phyloP scores from a whole-genome alignment of 1,140 invertebrate genomes.

The Drosophila eugracilis region DNA sequence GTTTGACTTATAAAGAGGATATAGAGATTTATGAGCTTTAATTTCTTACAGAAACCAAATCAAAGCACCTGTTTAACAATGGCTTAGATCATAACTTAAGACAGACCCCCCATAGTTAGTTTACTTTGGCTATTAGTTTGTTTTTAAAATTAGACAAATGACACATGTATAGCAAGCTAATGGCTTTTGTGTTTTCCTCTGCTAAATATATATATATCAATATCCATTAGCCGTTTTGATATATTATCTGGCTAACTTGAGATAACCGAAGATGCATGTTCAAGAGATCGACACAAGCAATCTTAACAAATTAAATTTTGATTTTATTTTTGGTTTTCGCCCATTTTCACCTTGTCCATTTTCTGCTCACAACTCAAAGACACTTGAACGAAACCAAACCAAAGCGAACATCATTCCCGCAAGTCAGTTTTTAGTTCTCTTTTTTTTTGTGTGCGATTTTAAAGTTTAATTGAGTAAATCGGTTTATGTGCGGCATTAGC shows the following conservation, averaged over 20 bases:
- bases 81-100: too few relatives aligned
- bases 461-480: slow-evolving; percentile 78
- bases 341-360: slow-evolving; percentile 15
- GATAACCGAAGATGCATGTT: slow-evolving; percentile 59
- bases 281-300: slow-evolving; percentile 33
- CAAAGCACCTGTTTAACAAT: too few relatives aligned
- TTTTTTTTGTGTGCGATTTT: too few relatives aligned
- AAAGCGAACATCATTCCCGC: slow-evolving; percentile 25
- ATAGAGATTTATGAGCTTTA: too few relatives aligned
- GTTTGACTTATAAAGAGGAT: too few relatives aligned
- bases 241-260: slow-evolving; percentile 19
- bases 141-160: slow-evolving; percentile 10
- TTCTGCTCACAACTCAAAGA: slow-evolving; percentile 4
- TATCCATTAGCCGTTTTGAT: slow-evolving; percentile 23
- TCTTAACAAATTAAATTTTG: slow-evolving; percentile 56
- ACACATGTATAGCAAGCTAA: slow-evolving; percentile 1
- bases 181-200: slow-evolving; percentile 4
- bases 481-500: slow-evolving; percentile 77
- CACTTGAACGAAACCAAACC: slow-evolving; percentile 38
- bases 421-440: slow-evolving; percentile 37
- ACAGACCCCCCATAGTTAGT: neutral
- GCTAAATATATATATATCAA: neutral
- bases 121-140: neutral
- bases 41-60: too few relatives aligned
- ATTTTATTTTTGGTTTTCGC: slow-evolving; percentile 61